phyloP scores from a whole-genome alignment of 2,797 vertebrate genomes.

The Aotus griseimembra region DNA sequence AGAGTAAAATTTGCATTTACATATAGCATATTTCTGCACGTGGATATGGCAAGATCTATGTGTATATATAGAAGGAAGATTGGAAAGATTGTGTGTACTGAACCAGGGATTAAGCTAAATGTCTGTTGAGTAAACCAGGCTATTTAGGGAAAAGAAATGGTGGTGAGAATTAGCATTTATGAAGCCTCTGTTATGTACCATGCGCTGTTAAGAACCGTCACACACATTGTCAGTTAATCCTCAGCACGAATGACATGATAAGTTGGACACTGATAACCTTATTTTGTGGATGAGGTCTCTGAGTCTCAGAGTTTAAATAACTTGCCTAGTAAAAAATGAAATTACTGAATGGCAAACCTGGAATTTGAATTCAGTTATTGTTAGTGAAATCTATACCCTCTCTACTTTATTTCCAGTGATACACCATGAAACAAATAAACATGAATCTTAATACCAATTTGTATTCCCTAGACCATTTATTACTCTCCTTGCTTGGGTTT shows the following conservation, averaged over 20 bases:
- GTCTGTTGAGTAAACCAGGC: slow-evolving; percentile 24
- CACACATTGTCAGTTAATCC: neutral
- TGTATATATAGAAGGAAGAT: neutral
- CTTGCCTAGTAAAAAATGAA: slow-evolving; percentile 10
- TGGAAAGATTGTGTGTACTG: slow-evolving; percentile 13
- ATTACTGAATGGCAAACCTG: neutral
- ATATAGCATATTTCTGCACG: slow-evolving; percentile 48
- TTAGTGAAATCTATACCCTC: neutral
- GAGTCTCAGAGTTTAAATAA: neutral
- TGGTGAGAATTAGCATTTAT: neutral
- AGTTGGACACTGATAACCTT: neutral
- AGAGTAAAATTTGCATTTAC: slow-evolving; percentile 42
- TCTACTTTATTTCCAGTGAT: neutral
- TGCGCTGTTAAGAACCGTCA: neutral
- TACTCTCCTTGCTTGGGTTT: neutral
- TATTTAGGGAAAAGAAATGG: slow-evolving; percentile 45
- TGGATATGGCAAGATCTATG: neutral
- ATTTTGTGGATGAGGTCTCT: neutral
- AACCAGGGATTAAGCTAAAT: slow-evolving; percentile 26
- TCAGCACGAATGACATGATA: neutral
- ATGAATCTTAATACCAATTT: neutral
- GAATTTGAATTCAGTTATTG: neutral
- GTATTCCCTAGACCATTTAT: neutral
- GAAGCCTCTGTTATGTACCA: neutral
- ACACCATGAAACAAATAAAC: neutral